Base-by-base conservation (phyloP, 2,113 vertebrate genomes). In the Deroptyus accipitrinus region DNA sequence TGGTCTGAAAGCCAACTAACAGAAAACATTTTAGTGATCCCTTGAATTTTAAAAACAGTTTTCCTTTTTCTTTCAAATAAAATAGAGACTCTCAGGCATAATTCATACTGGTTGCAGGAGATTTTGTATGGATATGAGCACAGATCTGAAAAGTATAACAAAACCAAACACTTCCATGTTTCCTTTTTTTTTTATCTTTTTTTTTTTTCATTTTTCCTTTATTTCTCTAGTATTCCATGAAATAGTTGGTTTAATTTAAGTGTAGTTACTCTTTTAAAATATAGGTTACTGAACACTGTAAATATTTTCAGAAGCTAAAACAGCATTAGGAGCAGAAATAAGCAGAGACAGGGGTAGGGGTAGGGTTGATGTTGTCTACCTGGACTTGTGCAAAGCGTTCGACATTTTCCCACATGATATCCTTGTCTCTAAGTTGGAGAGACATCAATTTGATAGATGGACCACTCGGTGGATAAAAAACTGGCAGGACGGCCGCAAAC, bases 61-160 rank as follows among this genome's bases (percentile, higher is more conserved):
- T 52, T 48, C 10, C 13, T 72, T 44, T 77, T 77, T 41, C 7
- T 83, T 76, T 44, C 7, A 52, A 57, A 88, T 17, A 61, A 41
- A 3, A 0, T 48, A 37, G 3, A 0, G 1, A 35, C 1, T 28
- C 15, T 88, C 28, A 62, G 30, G 46, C 2, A 10, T 63, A 30
- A 66, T 91, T 94, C 17, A 49, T 15, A 52, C 16, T 35, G 8
- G 6, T 57, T 5, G 20, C 10, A 30, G 20, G 54, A 72, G 4
- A 48, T 77, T 81, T 72, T 61, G 3, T 59, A n/a, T 16, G 6
- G 20, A 64, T 30, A 1, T 23, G 3, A 72, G 16, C 9, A 13
- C 8, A 49, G 20, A 37, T 12, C 8, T 51, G 59, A 27, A 68
- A 67, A 28, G 6, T 13, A 54, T 13, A 31, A 23, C 24, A 62